Percentiles rank a stretch among this genome's conserved stretches.
phyloP scores from a whole-genome alignment of 2,113 vertebrate genomes.

The Uria aalge region DNA sequence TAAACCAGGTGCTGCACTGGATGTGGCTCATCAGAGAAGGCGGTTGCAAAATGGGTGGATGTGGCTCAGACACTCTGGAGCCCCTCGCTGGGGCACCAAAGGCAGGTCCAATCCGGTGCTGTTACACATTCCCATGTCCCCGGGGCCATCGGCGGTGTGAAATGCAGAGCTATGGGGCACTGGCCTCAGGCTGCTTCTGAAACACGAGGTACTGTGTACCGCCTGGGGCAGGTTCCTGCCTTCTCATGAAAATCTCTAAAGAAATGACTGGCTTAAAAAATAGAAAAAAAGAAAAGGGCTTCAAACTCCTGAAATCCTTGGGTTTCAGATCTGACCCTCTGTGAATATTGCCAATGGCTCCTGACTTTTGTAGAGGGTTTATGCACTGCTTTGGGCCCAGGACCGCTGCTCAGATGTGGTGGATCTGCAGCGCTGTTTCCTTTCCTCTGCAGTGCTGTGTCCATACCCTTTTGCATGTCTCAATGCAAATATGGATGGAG shows the following conservation, averaged over 20 bases:
- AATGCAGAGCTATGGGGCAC: background rate
- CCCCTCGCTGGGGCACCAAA: background rate
- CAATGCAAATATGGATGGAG: background rate
- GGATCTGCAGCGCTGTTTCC: accelerated
- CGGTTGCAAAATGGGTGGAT: background rate
- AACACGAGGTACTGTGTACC: accelerated
- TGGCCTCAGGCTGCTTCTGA: background rate
- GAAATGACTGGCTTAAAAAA: background rate
- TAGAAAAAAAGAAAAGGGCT: too few relatives aligned
- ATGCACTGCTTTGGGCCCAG: background rate
- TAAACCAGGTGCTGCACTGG: background rate
- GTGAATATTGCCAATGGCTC: background rate
- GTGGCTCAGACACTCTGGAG: background rate
- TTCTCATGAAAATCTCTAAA: background rate
- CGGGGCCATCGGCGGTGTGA: accelerated
- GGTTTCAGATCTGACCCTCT: background rate
- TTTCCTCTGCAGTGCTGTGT: background rate
- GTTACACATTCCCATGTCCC: accelerated
- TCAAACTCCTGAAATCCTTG: background rate
- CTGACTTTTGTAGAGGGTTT: background rate
- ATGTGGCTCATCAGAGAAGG: background rate
- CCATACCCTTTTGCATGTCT: background rate
- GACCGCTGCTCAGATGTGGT: background rate
- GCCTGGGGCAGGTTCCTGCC: background rate
- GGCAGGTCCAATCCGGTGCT: accelerated